A percentile compares a stretch with the other conserved stretches of the same genome.
Evolutionary conservation across 2,113 vertebrate genomes (phyloP).

Genomic region (Sporophila hypoxantha): DNA sequence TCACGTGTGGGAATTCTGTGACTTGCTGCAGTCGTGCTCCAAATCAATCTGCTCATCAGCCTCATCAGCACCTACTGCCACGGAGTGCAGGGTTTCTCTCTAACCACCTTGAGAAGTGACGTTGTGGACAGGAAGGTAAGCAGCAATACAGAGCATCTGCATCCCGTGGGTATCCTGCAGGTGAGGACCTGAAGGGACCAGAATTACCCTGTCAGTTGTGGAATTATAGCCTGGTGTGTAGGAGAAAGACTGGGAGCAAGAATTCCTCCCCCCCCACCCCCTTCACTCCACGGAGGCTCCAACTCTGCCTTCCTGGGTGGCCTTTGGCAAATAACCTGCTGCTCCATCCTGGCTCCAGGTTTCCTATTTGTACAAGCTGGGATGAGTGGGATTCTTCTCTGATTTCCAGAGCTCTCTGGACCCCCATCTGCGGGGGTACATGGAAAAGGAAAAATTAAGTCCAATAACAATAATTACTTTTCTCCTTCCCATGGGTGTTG

Average conservation of each 20-base stretch:
- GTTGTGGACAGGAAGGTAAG: not conserved
- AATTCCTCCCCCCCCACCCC: accelerated
- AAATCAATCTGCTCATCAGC: not conserved
- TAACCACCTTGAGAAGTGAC: not conserved
- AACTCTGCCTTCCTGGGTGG: not conserved
- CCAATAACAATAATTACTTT: conserved; percentile 18
- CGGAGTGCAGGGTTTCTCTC: not conserved
- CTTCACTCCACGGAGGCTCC: not conserved
- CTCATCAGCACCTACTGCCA: not conserved
- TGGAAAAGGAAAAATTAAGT: conserved; percentile 9
- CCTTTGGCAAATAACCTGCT: not conserved
- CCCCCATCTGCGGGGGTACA: not conserved
- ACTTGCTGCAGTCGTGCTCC: not conserved
- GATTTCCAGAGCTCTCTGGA: not conserved
- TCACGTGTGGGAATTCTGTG: not conserved
- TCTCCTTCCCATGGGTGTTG: conserved; percentile 27
- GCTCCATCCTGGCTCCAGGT: not conserved
- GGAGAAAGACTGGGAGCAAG: not conserved
- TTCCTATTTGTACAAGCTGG: not conserved
- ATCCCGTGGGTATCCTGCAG: not conserved
- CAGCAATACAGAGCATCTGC: accelerated
- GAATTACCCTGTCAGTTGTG: not conserved
- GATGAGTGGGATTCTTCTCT: not conserved
- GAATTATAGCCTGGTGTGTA: not conserved
- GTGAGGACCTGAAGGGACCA: not conserved